Conservation (phyloP, 2,113 vertebrate genomes). For the Lepisosteus oculatus region DNA sequence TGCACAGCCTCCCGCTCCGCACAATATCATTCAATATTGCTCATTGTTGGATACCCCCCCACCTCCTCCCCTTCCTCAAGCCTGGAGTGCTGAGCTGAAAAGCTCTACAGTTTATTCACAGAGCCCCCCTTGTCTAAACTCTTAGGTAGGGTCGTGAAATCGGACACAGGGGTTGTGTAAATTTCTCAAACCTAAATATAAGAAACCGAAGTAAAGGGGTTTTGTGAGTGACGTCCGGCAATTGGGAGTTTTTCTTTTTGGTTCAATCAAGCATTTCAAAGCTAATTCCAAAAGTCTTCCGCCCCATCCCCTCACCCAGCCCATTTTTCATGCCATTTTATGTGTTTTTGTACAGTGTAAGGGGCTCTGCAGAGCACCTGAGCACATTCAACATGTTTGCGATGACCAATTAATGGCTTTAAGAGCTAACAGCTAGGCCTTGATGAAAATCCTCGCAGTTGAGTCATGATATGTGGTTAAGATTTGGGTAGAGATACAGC, state of each 20-base stretch:
- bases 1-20: conserved; percentile 32
- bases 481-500: too few species aligned
- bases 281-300: too few species aligned
- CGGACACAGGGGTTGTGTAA: neutral
- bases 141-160: conserved; percentile 6
- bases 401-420: too few species aligned
- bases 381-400: too few species aligned
- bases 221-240: conserved; percentile 6
- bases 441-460: too few species aligned
- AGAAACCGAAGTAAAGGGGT: conserved; percentile 9
- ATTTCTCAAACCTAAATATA: conserved; percentile 2
- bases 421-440: too few species aligned
- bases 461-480: too few species aligned
- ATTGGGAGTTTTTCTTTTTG: neutral
- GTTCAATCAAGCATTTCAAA: too few species aligned
- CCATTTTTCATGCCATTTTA: too few species aligned
- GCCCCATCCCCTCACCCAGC: too few species aligned
- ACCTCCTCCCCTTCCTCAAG: neutral
- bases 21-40: conserved; percentile 27
- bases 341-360: too few species aligned
- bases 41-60: conserved; percentile 4
- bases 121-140: conserved; percentile 5
- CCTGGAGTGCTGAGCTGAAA: conserved; percentile 3
- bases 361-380: neutral
- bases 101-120: conserved; percentile 22